These are phyloP conservation scores for Halcyon leucocephala DNA, from an alignment of 2,797 vertebrate genomes.

Conservation along the genomic window DNA sequence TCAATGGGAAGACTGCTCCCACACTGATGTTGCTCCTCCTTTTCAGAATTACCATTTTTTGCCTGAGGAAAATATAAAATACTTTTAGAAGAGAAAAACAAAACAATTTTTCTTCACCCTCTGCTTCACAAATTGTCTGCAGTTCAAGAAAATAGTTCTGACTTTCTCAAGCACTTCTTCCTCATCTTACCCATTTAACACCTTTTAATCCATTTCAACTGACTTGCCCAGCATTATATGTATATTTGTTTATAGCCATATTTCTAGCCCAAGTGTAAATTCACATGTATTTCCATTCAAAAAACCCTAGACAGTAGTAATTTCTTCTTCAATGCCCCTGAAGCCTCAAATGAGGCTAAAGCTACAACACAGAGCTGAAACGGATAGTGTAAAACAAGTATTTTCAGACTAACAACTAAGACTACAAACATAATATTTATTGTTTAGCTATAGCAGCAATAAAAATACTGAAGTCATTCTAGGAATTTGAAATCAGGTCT, in stretches of 20 bases:
- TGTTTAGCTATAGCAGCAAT: background rate
- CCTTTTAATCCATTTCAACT: background rate
- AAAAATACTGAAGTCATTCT: background rate
- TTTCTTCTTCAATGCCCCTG: background rate
- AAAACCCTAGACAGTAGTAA: background rate
- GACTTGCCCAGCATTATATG: background rate
- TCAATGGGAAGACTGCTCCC: constrained; percentile 31
- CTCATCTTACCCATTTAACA: background rate
- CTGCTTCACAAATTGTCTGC: background rate
- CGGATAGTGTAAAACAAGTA: background rate
- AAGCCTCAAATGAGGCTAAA: background rate
- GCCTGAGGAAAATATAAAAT: constrained; percentile 53
- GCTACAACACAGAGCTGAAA: background rate
- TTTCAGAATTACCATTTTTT: constrained; percentile 71
- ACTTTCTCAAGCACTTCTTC: background rate
- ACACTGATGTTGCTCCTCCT: constrained; percentile 44
- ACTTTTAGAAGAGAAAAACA: background rate
- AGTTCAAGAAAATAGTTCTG: too few species aligned
- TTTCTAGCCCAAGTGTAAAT: background rate
- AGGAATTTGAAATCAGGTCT: background rate
- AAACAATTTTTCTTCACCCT: background rate
- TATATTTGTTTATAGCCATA: background rate
- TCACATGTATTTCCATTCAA: background rate
- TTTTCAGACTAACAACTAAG: background rate
- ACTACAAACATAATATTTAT: background rate